Conservation (phyloP, 53 echinoderm and acorn worm species). For the Hippasteria phrygiana region DNA sequence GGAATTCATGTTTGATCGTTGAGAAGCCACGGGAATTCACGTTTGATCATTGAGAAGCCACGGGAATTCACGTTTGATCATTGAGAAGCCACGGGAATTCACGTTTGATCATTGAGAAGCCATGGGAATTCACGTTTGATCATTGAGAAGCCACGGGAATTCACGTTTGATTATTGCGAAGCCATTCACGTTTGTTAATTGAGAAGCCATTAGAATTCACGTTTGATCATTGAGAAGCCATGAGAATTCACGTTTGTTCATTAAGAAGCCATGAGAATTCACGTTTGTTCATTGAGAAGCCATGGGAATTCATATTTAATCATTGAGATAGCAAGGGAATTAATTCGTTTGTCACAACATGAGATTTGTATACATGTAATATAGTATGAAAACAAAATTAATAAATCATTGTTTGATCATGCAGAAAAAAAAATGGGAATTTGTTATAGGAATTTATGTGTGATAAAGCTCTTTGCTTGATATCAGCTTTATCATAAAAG, state of each 20-base stretch:
- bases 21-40: neutral
- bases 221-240: neutral
- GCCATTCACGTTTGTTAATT: neutral
- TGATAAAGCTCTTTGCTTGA: neutral
- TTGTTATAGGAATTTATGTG: no score
- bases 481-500: no score
- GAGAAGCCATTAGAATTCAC: neutral
- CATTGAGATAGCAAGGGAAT: neutral
- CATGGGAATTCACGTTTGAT: neutral
- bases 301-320: neutral
- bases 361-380: no score
- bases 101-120: neutral
- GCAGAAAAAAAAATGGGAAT: no score
- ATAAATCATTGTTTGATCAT: no score
- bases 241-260: neutral
- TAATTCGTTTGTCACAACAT: neutral
- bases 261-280: no score
- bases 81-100: neutral
- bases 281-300: neutral
- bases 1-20: neutral
- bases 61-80: neutral
- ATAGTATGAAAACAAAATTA: no score
- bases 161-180: neutral
- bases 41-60: neutral
- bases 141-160: neutral